Evolutionary conservation across 2,113 vertebrate species (phyloP).

Genomic region (Boleophthalmus pectinirostris): DNA sequence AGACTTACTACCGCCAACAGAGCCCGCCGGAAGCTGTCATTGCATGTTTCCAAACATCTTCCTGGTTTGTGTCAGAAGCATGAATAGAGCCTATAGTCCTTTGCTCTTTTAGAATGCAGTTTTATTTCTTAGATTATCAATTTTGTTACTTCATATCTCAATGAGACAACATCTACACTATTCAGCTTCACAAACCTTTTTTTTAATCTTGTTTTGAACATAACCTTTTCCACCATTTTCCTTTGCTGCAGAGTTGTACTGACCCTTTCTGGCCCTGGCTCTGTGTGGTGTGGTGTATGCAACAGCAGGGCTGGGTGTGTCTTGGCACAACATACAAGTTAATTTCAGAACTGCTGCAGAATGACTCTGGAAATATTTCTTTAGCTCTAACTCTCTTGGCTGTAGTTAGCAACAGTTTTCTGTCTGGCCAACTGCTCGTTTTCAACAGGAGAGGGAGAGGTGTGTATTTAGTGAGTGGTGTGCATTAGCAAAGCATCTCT

Average conservation of each 20-base stretch:
- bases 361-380: slow-evolving; percentile 39
- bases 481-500: not conserved
- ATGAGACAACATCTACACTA: not conserved
- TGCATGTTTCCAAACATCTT: no score
- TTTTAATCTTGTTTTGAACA: not conserved
- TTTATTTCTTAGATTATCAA: not conserved
- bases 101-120: no score
- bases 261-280: slow-evolving; percentile 42
- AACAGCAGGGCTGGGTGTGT: slow-evolving; percentile 33
- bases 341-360: slow-evolving; percentile 33
- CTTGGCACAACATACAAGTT: slow-evolving; percentile 34
- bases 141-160: not conserved
- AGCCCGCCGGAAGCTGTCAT: no score
- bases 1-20: no score
- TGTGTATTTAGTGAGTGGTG: not conserved
- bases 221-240: slow-evolving; percentile 28
- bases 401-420: not conserved
- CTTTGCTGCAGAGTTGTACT: slow-evolving; percentile 39
- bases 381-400: slow-evolving; percentile 3
- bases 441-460: not conserved
- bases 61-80: no score
- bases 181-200: not conserved
- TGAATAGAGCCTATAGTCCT: no score
- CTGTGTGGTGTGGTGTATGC: slow-evolving; percentile 41
- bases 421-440: slow-evolving; percentile 2